Conservation (phyloP, 2,888 invertebrate genomes). For the Sepiola atlantica region DNA sequence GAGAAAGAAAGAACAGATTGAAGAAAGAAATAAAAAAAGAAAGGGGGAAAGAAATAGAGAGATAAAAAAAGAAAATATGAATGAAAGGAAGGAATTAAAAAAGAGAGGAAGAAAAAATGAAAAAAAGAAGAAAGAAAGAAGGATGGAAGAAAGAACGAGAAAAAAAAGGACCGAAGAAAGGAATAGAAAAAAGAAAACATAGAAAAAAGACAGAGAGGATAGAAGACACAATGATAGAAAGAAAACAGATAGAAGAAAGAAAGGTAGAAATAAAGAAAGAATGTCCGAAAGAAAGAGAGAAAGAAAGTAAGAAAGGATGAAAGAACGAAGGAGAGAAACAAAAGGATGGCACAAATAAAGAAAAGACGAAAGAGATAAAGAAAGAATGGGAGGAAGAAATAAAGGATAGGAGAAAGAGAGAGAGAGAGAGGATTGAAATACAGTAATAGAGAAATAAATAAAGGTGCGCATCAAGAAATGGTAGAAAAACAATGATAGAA, state of each 20-base stretch:
- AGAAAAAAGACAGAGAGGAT: constrained; percentile 42
- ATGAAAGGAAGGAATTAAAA: background rate
- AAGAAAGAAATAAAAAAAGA: background rate
- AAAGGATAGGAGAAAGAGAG: background rate
- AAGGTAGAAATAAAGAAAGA: too few relatives aligned
- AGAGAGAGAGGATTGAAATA: background rate
- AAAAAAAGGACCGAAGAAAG: background rate
- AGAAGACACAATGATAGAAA: constrained; percentile 7
- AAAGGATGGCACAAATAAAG: constrained; percentile 3
- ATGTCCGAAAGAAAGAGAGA: background rate
- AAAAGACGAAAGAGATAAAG: constrained; percentile 17
- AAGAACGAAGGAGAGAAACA: background rate
- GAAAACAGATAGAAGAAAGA: background rate
- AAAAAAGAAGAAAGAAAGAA: background rate
- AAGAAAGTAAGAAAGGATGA: constrained; percentile 34
- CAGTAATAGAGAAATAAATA: too few relatives aligned
- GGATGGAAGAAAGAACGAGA: background rate
- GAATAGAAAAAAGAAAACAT: background rate
- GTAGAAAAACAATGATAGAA: too few relatives aligned
- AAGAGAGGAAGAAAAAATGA: background rate
- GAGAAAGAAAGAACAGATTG: background rate
- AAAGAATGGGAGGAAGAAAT: constrained; percentile 32
- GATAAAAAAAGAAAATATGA: too few relatives aligned
- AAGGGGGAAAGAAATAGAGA: background rate
- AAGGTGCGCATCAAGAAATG: too few relatives aligned